These are phyloP conservation scores for Ethmia dodecea DNA, from an alignment of 2,888 invertebrate genomes.

Conservation along the genomic window DNA sequence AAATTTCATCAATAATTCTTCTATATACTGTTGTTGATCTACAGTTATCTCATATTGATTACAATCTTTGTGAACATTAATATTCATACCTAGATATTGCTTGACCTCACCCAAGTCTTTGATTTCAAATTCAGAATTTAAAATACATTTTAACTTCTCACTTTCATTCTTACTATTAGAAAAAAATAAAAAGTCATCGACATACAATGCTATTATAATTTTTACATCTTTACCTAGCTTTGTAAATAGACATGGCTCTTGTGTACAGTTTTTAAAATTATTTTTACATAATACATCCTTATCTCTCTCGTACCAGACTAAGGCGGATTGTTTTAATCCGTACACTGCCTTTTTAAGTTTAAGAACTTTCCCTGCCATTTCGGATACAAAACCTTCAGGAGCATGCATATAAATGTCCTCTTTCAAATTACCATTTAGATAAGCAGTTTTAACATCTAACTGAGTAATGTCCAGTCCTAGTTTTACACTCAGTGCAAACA, in stretches of 20 bases:
- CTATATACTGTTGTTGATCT: not conserved
- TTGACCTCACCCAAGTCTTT: slow-evolving; percentile 1
- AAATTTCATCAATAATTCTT: not conserved
- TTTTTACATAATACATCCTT: slow-evolving; percentile 4
- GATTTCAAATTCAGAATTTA: not conserved
- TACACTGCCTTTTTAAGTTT: slow-evolving; percentile 14
- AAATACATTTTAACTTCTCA: slow-evolving; percentile 2
- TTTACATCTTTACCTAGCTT: not conserved
- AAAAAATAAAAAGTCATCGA: slow-evolving; percentile 15
- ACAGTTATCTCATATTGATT: not conserved
- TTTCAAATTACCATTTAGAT: slow-evolving; percentile 10
- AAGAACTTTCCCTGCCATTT: slow-evolving; percentile 6
- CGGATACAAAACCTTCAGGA: slow-evolving; percentile 5
- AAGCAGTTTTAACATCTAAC: slow-evolving; percentile 13
- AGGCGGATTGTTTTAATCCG: slow-evolving; percentile 14
- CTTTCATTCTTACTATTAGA: slow-evolving; percentile 7
- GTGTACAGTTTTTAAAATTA: slow-evolving; percentile 4
- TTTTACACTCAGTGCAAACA: slow-evolving; percentile 11
- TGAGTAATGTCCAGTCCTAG: slow-evolving; percentile 5
- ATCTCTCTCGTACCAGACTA: slow-evolving; percentile 13
- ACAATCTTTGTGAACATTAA: not conserved
- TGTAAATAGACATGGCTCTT: slow-evolving; percentile 9
- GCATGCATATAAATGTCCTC: slow-evolving; percentile 11
- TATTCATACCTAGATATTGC: not conserved
- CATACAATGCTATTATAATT: slow-evolving; percentile 10